These are phyloP conservation scores for Lagodon rhomboides DNA, from an alignment of 2,797 vertebrate genomes.

Conservation along the genomic window DNA sequence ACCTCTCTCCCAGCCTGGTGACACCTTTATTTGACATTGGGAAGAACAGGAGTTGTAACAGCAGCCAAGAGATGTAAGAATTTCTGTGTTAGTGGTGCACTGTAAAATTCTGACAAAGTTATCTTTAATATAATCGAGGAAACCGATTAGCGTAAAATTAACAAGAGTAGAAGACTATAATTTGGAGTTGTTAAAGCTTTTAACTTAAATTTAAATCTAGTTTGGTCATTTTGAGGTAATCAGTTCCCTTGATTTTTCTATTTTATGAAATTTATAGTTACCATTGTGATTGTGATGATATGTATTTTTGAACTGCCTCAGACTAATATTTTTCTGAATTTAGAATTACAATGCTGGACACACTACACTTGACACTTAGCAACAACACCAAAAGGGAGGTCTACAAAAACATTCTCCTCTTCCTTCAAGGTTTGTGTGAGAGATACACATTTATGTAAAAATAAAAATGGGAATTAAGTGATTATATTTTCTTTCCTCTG, in stretches of 20 bases:
- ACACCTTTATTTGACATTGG: constrained; percentile 54
- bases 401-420: constrained; percentile 52
- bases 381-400: constrained; percentile 65
- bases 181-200: too few species aligned
- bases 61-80: constrained; percentile 73
- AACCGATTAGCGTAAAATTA: too few species aligned
- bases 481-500: not conserved
- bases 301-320: not conserved
- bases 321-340: constrained; percentile 23
- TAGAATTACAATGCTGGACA: constrained; percentile 68
- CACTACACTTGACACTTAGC: constrained; percentile 53
- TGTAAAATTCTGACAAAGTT: too few species aligned
- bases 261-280: too few species aligned
- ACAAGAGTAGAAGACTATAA: too few species aligned
- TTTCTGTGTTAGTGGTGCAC: not conserved
- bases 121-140: too few species aligned
- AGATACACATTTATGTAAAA: not conserved
- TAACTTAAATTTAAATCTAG: too few species aligned
- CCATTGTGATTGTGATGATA: not conserved
- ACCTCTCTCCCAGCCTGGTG: constrained; percentile 61
- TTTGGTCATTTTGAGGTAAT: too few species aligned
- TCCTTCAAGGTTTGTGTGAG: constrained; percentile 61
- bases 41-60: constrained; percentile 67
- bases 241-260: too few species aligned
- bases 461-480: not conserved